Conservation (phyloP, 2,888 invertebrate species). For the Pandemis cinnamomeana region DNA sequence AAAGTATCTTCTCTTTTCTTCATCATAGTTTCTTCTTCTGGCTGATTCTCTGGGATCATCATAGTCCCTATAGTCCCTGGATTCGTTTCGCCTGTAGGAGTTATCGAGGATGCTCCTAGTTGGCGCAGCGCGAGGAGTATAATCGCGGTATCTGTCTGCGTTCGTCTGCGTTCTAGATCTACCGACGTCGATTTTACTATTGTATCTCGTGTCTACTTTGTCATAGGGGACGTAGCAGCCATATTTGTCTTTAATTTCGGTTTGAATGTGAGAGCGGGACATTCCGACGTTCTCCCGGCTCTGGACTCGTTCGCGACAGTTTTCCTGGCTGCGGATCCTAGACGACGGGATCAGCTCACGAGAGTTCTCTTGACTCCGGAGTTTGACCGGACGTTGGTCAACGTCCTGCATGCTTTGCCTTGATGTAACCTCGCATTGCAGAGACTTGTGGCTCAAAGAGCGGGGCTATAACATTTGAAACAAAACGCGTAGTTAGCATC, state of each 20-base stretch:
- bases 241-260: constrained; percentile 49
- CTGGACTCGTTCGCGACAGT: constrained; percentile 52
- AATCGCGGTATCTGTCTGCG: constrained; percentile 57
- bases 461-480: constrained; percentile 57
- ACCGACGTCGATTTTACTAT: constrained; percentile 61
- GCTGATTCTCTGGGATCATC: constrained; percentile 48
- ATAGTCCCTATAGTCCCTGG: constrained; percentile 55
- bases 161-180: constrained; percentile 54
- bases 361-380: constrained; percentile 55
- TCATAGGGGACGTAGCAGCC: constrained; percentile 56
- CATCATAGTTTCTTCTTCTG: constrained; percentile 57
- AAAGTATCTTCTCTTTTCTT: constrained; percentile 58
- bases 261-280: constrained; percentile 44
- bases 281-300: constrained; percentile 53
- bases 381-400: constrained; percentile 58
- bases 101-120: constrained; percentile 58
- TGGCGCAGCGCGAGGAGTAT: constrained; percentile 53
- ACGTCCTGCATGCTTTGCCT: constrained; percentile 53
- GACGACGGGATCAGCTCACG: constrained; percentile 56
- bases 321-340: constrained; percentile 65
- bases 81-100: constrained; percentile 50
- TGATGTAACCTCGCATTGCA: constrained; percentile 69
- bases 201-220: constrained; percentile 55
- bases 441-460: constrained; percentile 74
- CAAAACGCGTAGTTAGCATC: not conserved